Evolutionary conservation across 2,888 invertebrate genomes (phyloP), one percentile per base, ranked within the genome.

Genomic region (Ferrisia virgata): DNA sequence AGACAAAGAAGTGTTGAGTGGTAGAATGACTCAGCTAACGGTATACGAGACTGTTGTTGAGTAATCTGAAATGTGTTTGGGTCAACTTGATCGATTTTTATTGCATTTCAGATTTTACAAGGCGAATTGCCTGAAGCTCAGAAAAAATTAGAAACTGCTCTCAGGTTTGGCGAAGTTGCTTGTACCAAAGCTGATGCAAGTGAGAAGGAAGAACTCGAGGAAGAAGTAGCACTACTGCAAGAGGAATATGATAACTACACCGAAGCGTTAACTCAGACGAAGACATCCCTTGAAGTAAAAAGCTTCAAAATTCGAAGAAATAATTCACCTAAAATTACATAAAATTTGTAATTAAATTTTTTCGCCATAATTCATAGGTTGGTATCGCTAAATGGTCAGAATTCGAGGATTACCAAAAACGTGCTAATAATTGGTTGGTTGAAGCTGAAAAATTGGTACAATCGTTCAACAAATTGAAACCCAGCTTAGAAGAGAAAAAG

Each of bases 301-400:
- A n/a, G n/a, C n/a, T n/a, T n/a, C n/a, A n/a, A n/a, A n/a, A n/a
- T n/a, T n/a, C n/a, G n/a, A n/a, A n/a, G n/a, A n/a, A n/a, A n/a
- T n/a, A n/a, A n/a, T n/a, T n/a, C n/a, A n/a, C n/a, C n/a, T n/a
- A n/a, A n/a, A n/a, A 25, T 4, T 28, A 15, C 1, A 2, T 11
- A 31, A 11, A 1, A n/a, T 13, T 39, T 25, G 39, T 40, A 18
- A 25, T 11, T 5, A 53, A 40, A 64, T 79, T 72, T n/a, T 11
- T 25, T 69, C 5, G 9, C 47, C 6, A 13, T 47, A 40, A 36
- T 39, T 25, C 33, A 5, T 47, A 87, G 86, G 85, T 93, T 86
- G 96, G 96, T 87, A 95, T 96, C 88, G 96, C 96, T 0, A 95
- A 96, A 88, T 96, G 96, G 96, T 95, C 95, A 0, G 96, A 96